Conservation (phyloP, 1,140 invertebrate genomes). For the Platyura marginata region DNA sequence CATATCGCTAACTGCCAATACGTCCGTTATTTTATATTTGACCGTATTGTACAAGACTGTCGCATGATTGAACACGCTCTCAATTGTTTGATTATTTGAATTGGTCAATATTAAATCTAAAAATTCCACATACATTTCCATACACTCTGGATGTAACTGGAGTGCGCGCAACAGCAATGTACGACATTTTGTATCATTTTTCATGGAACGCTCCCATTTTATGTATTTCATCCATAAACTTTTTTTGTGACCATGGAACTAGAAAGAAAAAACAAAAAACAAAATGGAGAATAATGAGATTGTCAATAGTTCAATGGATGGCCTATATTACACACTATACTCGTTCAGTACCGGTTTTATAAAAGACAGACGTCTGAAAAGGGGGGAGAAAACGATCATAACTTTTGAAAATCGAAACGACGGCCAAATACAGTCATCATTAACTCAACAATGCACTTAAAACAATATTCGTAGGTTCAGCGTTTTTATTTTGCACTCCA, state of each 20-base stretch:
- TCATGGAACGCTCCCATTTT: not conserved
- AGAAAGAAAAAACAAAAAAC: not conserved
- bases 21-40: not conserved
- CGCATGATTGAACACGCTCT: not conserved
- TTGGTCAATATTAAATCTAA: not conserved
- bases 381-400: too few species aligned
- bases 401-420: too few species aligned
- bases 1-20: not conserved
- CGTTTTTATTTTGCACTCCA: too few species aligned
- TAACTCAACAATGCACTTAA: too few species aligned
- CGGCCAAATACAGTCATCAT: too few species aligned
- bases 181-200: not conserved
- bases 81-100: not conserved
- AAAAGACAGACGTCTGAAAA: too few species aligned
- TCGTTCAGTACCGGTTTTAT: too few species aligned
- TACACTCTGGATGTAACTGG: not conserved
- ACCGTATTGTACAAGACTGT: not conserved
- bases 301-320: too few species aligned
- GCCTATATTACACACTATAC: too few species aligned
- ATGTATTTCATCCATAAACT: not conserved
- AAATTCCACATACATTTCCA: not conserved
- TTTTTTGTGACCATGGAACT: not conserved
- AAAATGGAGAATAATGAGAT: too few species aligned
- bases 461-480: too few species aligned
- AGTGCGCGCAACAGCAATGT: not conserved